These are phyloP conservation scores for Cephalopholis sonnerati DNA, from an alignment of 2,113 vertebrate species.

Conservation along the genomic window DNA sequence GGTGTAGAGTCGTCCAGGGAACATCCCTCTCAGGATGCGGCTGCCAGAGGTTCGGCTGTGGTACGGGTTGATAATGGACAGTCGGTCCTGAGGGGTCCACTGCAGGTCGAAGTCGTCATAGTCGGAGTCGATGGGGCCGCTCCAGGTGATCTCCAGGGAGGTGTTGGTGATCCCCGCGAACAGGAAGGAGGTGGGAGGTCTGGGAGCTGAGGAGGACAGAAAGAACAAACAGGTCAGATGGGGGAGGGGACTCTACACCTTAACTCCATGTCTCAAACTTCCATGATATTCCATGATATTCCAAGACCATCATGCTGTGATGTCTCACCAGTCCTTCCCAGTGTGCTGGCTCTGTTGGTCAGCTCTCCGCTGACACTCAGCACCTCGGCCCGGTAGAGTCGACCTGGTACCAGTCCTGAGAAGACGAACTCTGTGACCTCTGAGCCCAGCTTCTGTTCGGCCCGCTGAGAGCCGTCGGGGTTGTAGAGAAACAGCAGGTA, in stretches of 20 bases:
- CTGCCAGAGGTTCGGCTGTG: slow-evolving; percentile 79
- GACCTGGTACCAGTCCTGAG: slow-evolving; percentile 88
- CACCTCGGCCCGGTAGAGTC: slow-evolving; percentile 89
- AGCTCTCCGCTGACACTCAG: slow-evolving; percentile 91
- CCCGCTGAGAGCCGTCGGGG: slow-evolving; percentile 87
- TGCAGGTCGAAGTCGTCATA: slow-evolving; percentile 94
- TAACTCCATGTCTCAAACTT: background rate
- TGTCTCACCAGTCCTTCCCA: slow-evolving; percentile 90
- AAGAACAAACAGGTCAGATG: background rate
- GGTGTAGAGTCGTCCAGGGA: slow-evolving; percentile 91
- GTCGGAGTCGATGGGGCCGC: slow-evolving; percentile 88
- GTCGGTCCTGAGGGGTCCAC: slow-evolving; percentile 90
- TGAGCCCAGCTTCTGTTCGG: slow-evolving; percentile 74
- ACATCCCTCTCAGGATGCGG: slow-evolving; percentile 90
- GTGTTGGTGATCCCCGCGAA: slow-evolving; percentile 93
- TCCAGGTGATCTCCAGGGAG: slow-evolving; percentile 93
- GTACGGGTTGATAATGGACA: slow-evolving; percentile 92
- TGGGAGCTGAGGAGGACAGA: slow-evolving; percentile 84
- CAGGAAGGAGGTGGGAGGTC: slow-evolving; percentile 87
- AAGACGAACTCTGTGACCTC: slow-evolving; percentile 85
- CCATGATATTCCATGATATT: background rate
- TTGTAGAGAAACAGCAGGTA: slow-evolving; percentile 91
- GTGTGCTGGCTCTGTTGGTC: slow-evolving; percentile 83
- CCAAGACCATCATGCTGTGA: background rate
- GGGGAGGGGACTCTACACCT: no score